Base-by-base conservation (phyloP, 92 coral and sea anemone genomes). In the Palythoa caribaeorum region DNA sequence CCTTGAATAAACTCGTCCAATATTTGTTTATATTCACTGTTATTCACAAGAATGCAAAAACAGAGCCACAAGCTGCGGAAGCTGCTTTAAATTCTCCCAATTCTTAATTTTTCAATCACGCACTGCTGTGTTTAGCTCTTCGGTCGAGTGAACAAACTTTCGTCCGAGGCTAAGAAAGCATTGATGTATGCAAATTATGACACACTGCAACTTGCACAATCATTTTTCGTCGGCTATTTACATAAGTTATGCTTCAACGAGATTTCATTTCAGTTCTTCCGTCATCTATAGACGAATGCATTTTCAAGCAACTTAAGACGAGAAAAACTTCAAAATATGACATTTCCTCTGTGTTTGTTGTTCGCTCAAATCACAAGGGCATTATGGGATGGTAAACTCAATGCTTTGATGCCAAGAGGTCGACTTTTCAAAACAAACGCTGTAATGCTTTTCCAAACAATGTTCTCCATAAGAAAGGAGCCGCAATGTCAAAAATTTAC, bases 141-240 rank as follows among this genome's bases (percentile, higher is more conserved):
- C 84, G 73, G 72, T 44, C 84, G 39, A 80, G 28, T 80, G 85
- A 80, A 44, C 76, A 66, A 81, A 9, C 37, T 20, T 81, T 68
- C 57, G 3, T 44, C 21, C 80, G 73, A 37, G 5, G 3, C 66
- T 3, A 13, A 59, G 2, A 48, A 48, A 36, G 66, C 76, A 44
- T 66, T 81, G 76, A 81, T 66, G 50, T 81, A 81, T 81, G 86
- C 86, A 81, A 81, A 81, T 81, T 81, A 14, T 47, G 11, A 17
- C 38, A 62, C 55, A 60, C 16, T 39, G 57, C 38, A 35, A 9
- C 57, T 38, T 80, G 55, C 85, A 80, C 85, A 80, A 80, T 65
- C 54, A 40, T 17, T 21, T 66, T 81, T 81, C 70, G 36, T n/a
- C 40, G 47, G 76, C 14, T 60, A 81, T 81, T 81, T 66, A 81